Base-by-base conservation (phyloP, 1,140 invertebrate genomes). In the Babylonia areolata region DNA sequence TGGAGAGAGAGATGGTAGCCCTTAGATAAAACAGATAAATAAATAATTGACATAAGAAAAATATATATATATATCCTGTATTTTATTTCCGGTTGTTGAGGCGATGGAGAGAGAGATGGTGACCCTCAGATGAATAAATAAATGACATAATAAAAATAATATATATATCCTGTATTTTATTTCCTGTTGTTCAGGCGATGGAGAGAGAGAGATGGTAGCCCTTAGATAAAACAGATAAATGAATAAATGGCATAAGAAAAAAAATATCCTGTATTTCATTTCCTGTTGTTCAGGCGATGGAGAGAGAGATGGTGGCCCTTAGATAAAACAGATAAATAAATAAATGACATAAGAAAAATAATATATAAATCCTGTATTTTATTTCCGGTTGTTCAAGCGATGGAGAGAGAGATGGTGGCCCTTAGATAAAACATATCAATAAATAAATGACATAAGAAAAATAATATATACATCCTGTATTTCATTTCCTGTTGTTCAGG, bases 331-430 rank as follows among this genome's bases (percentile, higher is more conserved):
- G 77, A 39, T 79, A n/a, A n/a, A n/a, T n/a, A n/a, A n/a, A n/a
- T n/a, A n/a, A n/a, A n/a, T n/a, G n/a, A n/a, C n/a, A n/a, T 51
- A 51, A 20, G 46, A 51, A 51, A 51, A 6, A 51, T 20, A 51
- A n/a, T n/a, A n/a, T n/a, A n/a, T n/a, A 23, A 0, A n/a, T 12
- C 6, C 28, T 20, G 58, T 64, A 64, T n/a, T 20, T 64, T 23
- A 64, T 64, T 12, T 40, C 17, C 3, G 11, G 17, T 28, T 40
- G 77, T 79, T 35, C 77, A 80, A 42, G n/a, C 78, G 3, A 31
- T 80, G 0, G 78, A 80, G 11, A 28, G 28, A 3, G 78, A 80
- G 78, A 80, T 58, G 78, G 23, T 39, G 78, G 77, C 77, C 77
- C 77, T 11, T 20, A 37, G 23, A 23, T 79, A 20, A 28, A n/a